Percentiles rank a stretch among this genome's conserved stretches.
Conservation (phyloP, 2,888 invertebrate species). For the Rutpela maculata region DNA sequence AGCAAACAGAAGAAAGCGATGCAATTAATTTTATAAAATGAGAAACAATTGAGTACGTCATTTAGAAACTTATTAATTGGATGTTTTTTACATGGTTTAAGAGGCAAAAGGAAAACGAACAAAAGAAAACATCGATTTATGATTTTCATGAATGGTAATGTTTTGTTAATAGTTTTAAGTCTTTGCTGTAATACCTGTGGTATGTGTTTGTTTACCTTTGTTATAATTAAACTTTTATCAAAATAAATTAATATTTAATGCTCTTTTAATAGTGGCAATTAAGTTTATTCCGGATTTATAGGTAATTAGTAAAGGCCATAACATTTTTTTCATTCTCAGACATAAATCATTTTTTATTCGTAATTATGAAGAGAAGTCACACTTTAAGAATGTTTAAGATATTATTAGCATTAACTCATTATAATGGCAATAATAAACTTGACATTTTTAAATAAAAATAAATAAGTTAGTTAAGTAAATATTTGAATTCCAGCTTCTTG, state of each 20-base stretch:
- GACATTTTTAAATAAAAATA: not conserved
- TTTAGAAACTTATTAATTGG: too few species aligned
- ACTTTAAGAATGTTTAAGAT: not conserved
- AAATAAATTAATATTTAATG: constrained; percentile 15
- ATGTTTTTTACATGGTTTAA: too few species aligned
- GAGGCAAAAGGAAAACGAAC: not conserved
- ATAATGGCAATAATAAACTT: not conserved
- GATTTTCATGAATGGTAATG: not conserved
- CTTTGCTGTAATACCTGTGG: not conserved
- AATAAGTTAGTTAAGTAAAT: not conserved
- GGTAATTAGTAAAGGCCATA: not conserved
- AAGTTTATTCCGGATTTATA: constrained; percentile 2
- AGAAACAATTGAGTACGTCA: too few species aligned
- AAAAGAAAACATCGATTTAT: not conserved
- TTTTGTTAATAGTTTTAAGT: not conserved
- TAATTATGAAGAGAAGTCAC: not conserved
- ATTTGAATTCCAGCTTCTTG: not conserved
- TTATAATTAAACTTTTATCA: constrained; percentile 2
- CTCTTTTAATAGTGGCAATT: constrained; percentile 14
- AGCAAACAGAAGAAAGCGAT: too few species aligned
- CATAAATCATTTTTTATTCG: not conserved
- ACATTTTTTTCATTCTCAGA: not conserved
- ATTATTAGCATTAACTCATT: not conserved
- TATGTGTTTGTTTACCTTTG: not conserved
- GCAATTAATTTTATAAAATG: too few species aligned